Base-by-base conservation (phyloP, 2,888 invertebrate species). In the Anarsia innoxiella region DNA sequence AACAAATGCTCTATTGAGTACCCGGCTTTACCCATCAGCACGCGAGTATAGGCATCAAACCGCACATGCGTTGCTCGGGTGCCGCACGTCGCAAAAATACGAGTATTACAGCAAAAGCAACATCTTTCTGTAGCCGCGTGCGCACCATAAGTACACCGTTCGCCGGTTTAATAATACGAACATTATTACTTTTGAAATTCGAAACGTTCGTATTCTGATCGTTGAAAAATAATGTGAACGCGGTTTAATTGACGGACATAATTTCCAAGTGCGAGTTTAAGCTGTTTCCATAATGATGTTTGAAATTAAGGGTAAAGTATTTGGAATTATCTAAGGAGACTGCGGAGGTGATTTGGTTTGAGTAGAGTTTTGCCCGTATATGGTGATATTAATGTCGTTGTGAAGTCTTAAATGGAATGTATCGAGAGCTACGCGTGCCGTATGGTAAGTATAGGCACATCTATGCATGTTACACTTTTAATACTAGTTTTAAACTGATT, bases 21-120 rank as follows among this genome's bases (percentile, higher is more conserved):
- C 25, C 26, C 11, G 32, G 19, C 23, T 32, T 32, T 32, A 35
- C 42, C 28, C 23, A 23, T 31, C 14, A 23, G n/a, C 27, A 27
- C 26, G 15, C 31, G 25, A 25, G 33, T 39, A 40, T 41, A 31
- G 40, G 39, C 36, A 49, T 57, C 62, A 64, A 49, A 63, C 51
- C 51, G 46, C 41, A 43, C 31, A 46, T 44, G 60, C 51, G 50
- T 52, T 48, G 43, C 51, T 44, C 30, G 34, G 36, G 41, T 42
- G 36, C 42, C 50, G 51, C 59, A 59, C 57, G 60, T 52, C 47
- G 48, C 50, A 39, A 35, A 46, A 45, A 45, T 37, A 44, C 31
- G 23, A 35, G 33, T 23, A 31, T 28, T 26, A 25, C 25, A 25
- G n/a, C n/a, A n/a, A n/a, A n/a, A n/a, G n/a, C n/a, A n/a, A n/a